phyloP scores from a whole-genome alignment of 2,888 invertebrate species.

The Loripinus fragilis region DNA sequence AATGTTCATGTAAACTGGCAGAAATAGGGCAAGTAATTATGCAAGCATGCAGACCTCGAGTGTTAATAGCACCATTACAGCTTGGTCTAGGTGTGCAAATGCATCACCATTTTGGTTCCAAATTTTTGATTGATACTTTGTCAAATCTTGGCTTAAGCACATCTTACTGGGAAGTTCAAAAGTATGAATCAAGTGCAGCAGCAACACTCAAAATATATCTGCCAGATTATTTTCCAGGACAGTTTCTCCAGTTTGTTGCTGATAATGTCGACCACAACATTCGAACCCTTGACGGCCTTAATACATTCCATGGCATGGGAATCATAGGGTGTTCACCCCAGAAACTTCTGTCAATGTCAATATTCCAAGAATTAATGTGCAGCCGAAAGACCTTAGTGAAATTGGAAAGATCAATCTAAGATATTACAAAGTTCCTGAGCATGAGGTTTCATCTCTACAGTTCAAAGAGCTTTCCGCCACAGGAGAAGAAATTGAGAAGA shows the following conservation, averaged over 20 bases:
- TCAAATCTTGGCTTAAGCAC: conserved; percentile 21
- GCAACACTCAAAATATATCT: conserved; percentile 22
- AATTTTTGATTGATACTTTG: conserved; percentile 54
- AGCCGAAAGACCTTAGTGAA: conserved; percentile 1
- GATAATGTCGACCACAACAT: conserved; percentile 34
- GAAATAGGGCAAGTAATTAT: conserved; percentile 38
- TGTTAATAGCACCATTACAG: conserved; percentile 34
- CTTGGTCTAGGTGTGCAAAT: conserved; percentile 38
- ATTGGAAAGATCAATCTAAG: conserved; percentile 10
- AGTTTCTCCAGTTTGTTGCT: conserved; percentile 35
- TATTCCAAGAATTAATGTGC: conserved; percentile 1
- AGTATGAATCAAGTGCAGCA: conserved; percentile 31
- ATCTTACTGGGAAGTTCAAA: conserved; percentile 25
- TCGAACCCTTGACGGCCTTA: conserved; percentile 18
- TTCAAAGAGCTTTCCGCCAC: background rate
- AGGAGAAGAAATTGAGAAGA: background rate
- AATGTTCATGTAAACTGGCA: background rate
- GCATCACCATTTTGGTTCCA: conserved; percentile 34
- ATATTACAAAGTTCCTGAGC: conserved; percentile 12
- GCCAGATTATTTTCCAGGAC: conserved; percentile 30
- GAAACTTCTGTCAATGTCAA: background rate
- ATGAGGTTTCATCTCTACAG: conserved; percentile 1
- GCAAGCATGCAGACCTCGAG: conserved; percentile 42
- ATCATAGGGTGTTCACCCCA: conserved; percentile 29
- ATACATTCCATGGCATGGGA: conserved; percentile 55